Conservation (phyloP, 2,888 invertebrate genomes). For the Drosophila austrosaltans region DNA sequence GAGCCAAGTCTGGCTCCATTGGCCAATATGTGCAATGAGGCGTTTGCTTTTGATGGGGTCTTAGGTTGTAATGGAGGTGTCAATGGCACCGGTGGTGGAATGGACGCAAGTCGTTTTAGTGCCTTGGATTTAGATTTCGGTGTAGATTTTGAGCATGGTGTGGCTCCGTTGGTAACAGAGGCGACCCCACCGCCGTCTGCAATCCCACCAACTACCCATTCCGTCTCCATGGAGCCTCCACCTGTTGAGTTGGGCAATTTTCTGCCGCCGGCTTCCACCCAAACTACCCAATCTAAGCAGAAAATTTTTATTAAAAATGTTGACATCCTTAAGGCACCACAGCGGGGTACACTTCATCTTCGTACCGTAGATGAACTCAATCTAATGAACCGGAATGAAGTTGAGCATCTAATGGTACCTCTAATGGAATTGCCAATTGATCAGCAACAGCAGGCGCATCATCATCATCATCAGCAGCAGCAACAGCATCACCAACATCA, state of each 20-base stretch:
- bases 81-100: conserved; percentile 15
- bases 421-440: conserved; percentile 50
- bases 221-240: conserved; percentile 22
- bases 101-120: conserved; percentile 58
- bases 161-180: conserved; percentile 53
- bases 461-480: background rate
- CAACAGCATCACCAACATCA: conserved; percentile 6
- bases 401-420: conserved; percentile 82
- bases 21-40: conserved; percentile 56
- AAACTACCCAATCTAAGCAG: conserved; percentile 58
- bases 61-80: conserved; percentile 42
- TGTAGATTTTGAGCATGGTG: conserved; percentile 57
- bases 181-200: conserved; percentile 50
- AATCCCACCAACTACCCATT: background rate
- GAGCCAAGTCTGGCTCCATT: conserved; percentile 58
- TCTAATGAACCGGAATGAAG: conserved; percentile 82
- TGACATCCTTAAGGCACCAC: conserved; percentile 79
- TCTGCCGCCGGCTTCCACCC: conserved; percentile 33
- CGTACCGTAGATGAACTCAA: conserved; percentile 83
- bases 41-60: conserved; percentile 62
- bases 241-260: conserved; percentile 46
- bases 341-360: conserved; percentile 80
- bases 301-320: conserved; percentile 82
- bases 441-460: conserved; percentile 16
- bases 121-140: conserved; percentile 65